Base-by-base conservation (phyloP, 2,797 vertebrate genomes). In the Notolabrus celidotus region DNA sequence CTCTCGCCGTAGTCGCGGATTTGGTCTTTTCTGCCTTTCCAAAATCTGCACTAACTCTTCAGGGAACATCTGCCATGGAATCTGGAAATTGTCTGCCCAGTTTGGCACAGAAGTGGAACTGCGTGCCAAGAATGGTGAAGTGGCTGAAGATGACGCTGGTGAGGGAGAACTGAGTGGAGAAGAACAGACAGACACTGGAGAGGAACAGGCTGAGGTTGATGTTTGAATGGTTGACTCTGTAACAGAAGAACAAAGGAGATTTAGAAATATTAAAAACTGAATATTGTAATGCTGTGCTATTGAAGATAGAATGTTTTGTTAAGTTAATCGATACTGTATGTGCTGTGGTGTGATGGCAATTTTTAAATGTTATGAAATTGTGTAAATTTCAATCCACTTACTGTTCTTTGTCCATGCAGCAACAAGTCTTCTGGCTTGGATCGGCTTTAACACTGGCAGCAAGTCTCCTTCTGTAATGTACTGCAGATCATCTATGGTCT, bases 51-150 rank as follows among this genome's bases (percentile, higher is more conserved):
- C 8, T 2, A 77, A 36, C 49, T 51, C 55, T 49, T 85, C 58
- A 17, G 80, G 72, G 23, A 80, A 34, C 65, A 70, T 84, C 43
- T 78, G 49, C 82, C 79, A 85, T 62, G 79, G 70, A 49, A 85
- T 71, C 47, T 86, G 6, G 47, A 73, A 80, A 25, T 0, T 51
- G 1, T 66, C 54, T 42, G 43, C 3, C 64, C 69, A 67, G 31
- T 25, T 57, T 63, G 12, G 51, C 2, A 11, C 15, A 45, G 36
- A 2, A n/a, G 34, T 1, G 3, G 1, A 1, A 22, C 50, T 14
- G 23, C 20, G 39, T 31, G 4, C 4, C 36, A 45, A 57, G 19
- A 52, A 4, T 19, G 67, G 74, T 61, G 61, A 56, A 1, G 49
- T 42, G n/a, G 49, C 16, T 52, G 27, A n/a, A 38, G 55, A 27